phyloP scores from a whole-genome alignment of 2,113 vertebrate genomes.

The Tauraco erythrolophus region DNA sequence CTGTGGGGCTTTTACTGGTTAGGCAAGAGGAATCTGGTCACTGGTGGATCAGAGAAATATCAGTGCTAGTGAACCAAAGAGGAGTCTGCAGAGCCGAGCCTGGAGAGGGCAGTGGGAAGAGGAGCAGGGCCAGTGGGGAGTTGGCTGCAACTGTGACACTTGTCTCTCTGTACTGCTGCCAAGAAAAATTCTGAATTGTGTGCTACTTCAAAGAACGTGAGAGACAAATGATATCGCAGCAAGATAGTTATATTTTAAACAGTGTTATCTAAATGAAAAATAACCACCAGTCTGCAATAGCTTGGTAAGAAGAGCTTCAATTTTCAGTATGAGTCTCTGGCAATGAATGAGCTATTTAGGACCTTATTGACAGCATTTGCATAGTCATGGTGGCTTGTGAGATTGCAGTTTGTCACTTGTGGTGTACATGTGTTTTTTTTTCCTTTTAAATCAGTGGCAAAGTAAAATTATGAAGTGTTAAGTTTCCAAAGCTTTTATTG shows the following conservation, averaged over 20 bases:
- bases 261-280: constrained; percentile 76
- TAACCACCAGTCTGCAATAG: constrained; percentile 48
- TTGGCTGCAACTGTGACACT: not conserved
- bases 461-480: not conserved
- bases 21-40: not conserved
- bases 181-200: not conserved
- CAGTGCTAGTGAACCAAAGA: not conserved
- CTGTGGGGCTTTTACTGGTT: fast-evolving
- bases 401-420: constrained; percentile 76
- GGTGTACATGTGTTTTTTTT: constrained; percentile 37
- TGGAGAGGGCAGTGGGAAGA: not conserved
- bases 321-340: constrained; percentile 58
- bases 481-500: constrained; percentile 25
- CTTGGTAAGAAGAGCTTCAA: constrained; percentile 63
- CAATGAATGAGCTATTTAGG: constrained; percentile 72
- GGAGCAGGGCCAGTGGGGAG: not conserved
- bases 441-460: not conserved
- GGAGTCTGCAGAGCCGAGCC: too few species aligned
- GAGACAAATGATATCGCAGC: constrained; percentile 70
- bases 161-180: not conserved
- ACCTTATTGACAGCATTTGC: constrained; percentile 73
- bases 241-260: constrained; percentile 73
- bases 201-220: constrained; percentile 5
- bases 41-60: not conserved
- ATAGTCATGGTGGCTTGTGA: constrained; percentile 65